Conservation (phyloP, 2,797 vertebrate genomes). For the Ptychadena robeensis region DNA sequence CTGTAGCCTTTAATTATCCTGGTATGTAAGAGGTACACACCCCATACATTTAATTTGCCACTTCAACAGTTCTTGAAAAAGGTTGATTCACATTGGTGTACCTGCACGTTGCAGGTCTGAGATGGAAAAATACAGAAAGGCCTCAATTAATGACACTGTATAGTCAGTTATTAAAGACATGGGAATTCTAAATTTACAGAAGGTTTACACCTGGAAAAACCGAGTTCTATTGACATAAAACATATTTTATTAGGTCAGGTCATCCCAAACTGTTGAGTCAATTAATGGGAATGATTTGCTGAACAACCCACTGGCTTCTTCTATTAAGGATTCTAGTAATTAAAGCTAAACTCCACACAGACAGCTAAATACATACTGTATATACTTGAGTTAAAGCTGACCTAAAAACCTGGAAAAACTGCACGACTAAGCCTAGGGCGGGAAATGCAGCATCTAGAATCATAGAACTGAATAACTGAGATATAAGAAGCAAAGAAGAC, state of each 20-base stretch:
- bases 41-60: slow-evolving; percentile 28
- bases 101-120: not conserved
- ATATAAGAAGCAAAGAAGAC: too few species aligned
- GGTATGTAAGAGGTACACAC: slow-evolving; percentile 12
- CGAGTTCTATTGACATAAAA: not conserved
- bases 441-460: too few species aligned
- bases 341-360: not conserved
- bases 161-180: not conserved
- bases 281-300: not conserved
- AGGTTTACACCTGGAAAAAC: not conserved
- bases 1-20: slow-evolving; percentile 46
- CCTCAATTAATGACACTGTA: not conserved
- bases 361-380: too few species aligned
- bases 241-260: not conserved
- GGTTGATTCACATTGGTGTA: not conserved
- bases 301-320: not conserved
- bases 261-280: not conserved
- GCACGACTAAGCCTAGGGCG: too few species aligned
- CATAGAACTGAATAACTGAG: too few species aligned
- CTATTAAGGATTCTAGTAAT: not conserved
- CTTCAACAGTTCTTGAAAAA: slow-evolving; percentile 30
- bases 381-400: too few species aligned
- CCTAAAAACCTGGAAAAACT: too few species aligned
- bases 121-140: slow-evolving; percentile 11
- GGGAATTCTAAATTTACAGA: not conserved